A percentile compares a stretch with the other conserved stretches of the same genome.
These are phyloP conservation scores for Hippocampus kuda DNA, from an alignment of 2,797 vertebrate genomes.

Conservation along the genomic window DNA sequence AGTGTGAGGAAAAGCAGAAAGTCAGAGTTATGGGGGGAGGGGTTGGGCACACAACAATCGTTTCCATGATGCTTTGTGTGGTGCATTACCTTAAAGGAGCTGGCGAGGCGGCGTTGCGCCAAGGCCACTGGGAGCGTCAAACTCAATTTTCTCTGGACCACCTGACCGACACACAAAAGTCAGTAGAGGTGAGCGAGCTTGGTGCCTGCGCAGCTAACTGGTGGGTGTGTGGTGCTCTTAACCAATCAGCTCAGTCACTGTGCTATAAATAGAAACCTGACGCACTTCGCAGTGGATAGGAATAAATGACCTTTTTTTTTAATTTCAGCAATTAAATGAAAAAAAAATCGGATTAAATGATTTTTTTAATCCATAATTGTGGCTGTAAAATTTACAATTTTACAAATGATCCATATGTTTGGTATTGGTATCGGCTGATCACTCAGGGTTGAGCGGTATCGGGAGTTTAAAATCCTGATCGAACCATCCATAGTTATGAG, in stretches of 20 bases:
- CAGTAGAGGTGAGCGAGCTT: background rate
- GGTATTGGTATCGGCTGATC: too few relatives aligned
- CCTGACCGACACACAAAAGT: constrained; percentile 38
- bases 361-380: too few relatives aligned
- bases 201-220: background rate
- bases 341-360: too few relatives aligned
- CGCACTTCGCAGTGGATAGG: background rate
- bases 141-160: constrained; percentile 51
- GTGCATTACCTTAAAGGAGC: constrained; percentile 69
- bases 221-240: background rate
- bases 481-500: too few relatives aligned
- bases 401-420: too few relatives aligned
- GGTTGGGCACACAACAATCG: too few relatives aligned
- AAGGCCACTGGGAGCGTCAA: constrained; percentile 44
- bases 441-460: too few relatives aligned
- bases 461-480: too few relatives aligned
- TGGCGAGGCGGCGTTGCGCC: constrained; percentile 53
- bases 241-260: background rate
- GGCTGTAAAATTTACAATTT: too few relatives aligned
- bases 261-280: background rate
- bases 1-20: background rate
- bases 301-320: background rate
- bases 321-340: background rate
- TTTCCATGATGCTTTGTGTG: background rate
- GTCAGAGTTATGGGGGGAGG: background rate